Percentiles rank a stretch among this genome's conserved stretches.
phyloP scores from a whole-genome alignment of 2,888 invertebrate genomes.

The Eupithecia subumbrata region DNA sequence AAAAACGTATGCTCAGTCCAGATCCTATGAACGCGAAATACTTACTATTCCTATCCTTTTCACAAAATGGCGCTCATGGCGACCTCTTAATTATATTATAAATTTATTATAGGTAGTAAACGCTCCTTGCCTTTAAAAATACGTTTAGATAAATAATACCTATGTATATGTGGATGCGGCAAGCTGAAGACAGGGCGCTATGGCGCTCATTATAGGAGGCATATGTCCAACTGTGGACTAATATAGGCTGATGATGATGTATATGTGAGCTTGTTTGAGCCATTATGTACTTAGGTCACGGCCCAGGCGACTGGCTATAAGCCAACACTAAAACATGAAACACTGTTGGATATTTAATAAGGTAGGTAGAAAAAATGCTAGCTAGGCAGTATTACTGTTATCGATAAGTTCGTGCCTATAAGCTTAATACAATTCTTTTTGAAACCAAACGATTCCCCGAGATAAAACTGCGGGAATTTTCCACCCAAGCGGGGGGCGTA shows the following conservation, averaged over 20 bases:
- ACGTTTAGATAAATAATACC: neutral
- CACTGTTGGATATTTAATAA: neutral
- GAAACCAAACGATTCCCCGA: neutral
- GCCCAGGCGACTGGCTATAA: conserved; percentile 44
- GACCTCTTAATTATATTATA: too few relatives aligned
- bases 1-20: too few relatives aligned
- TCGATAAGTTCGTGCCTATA: neutral
- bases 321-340: conserved; percentile 47
- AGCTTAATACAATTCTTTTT: neutral
- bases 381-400: neutral
- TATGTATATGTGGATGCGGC: too few relatives aligned
- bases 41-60: too few relatives aligned
- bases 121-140: too few relatives aligned
- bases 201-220: too few relatives aligned
- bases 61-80: too few relatives aligned
- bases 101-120: too few relatives aligned
- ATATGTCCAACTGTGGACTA: too few relatives aligned
- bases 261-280: conserved; percentile 13
- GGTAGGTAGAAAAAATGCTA: neutral
- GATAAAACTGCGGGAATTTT: neutral
- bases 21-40: too few relatives aligned
- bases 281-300: conserved; percentile 49
- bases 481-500: neutral
- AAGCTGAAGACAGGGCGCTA: too few relatives aligned
- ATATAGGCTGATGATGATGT: too few relatives aligned